Conservation (phyloP, 2,888 invertebrate genomes). For the Carterocephalus palaemon region DNA sequence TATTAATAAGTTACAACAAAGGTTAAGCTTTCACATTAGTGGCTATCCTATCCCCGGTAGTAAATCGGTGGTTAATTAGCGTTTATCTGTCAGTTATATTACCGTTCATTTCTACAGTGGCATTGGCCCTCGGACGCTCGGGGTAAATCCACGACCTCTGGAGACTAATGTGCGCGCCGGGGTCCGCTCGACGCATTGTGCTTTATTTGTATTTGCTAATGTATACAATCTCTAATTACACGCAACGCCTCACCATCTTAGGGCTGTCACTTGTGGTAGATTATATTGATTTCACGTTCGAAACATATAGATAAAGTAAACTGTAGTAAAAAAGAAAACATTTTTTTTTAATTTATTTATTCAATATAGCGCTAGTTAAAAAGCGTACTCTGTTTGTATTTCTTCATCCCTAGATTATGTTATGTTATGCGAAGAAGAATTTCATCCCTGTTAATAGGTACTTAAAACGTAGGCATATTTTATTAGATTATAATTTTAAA, state of each 20-base stretch:
- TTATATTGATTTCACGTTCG: slow-evolving; percentile 1
- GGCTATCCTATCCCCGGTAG: slow-evolving; percentile 23
- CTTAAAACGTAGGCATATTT: too few species aligned
- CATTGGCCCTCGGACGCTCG: slow-evolving; percentile 42
- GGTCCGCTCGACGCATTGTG: slow-evolving; percentile 65
- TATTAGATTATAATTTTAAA: too few species aligned
- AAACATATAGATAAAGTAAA: too few species aligned
- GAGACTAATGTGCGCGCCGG: slow-evolving; percentile 71
- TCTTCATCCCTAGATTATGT: too few species aligned
- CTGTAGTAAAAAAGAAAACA: too few species aligned
- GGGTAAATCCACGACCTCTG: slow-evolving; percentile 64
- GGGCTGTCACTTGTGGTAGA: slow-evolving; percentile 46
- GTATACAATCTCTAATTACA: slow-evolving; percentile 79
- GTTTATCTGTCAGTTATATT: slow-evolving; percentile 20
- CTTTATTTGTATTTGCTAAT: slow-evolving; percentile 77
- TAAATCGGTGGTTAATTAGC: slow-evolving; percentile 23
- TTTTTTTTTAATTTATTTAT: not conserved
- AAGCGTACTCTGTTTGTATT: too few species aligned
- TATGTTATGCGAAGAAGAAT: too few species aligned
- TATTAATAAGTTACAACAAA: slow-evolving; percentile 8
- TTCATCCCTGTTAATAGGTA: too few species aligned
- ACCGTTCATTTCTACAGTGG: slow-evolving; percentile 27
- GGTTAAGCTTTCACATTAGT: slow-evolving; percentile 13
- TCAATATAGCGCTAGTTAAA: too few species aligned
- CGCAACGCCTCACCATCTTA: slow-evolving; percentile 65